Base-by-base conservation (phyloP, 2,113 vertebrate genomes). In the Apaloderma vittatum region DNA sequence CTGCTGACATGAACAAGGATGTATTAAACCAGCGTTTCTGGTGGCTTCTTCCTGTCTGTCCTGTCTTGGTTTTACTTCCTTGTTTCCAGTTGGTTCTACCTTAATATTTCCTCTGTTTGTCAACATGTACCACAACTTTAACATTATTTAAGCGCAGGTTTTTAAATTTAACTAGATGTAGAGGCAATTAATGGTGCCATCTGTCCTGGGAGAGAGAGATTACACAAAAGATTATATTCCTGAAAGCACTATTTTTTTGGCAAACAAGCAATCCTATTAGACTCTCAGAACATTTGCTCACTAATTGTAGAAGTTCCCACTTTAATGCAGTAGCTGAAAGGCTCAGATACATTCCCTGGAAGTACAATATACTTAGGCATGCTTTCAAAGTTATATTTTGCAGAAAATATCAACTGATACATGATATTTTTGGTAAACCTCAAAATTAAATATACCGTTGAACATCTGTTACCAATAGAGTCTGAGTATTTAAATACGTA, bases 161-260 rank as follows among this genome's bases (percentile, higher is more conserved):
- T 98, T 98, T 93, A 97, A 93, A 97, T 98, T 96, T 98, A 98
- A 98, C 97, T 98, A 95, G 98, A 97, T 97, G 97, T 97, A 97
- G 98, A 98, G 97, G 94, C 98, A 98, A 98, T 98, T 98, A 98
- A 97, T 98, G 98, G 97, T 97, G 98, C 98, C 98, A 98, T 98
- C 98, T 98, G 98, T 98, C 98, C 98, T 98, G 97, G 67, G 97
- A 95, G 96, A 97, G 97, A 86, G 96, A 96, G 97, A 93, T 95
- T 94, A 96, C 96, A 98, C 93, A 80, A 96, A 97, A 96, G 95
- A 94, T 85, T 91, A 79, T 93, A 77, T 81, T 97, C 95, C 96
- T 96, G 86, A 96, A 97, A 97, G 92, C 82, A 74, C 86, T 51
- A 10, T 82, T 89, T 80, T 96, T 94, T 96, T 97, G 94, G 95